Evolutionary conservation across 37 sponge, comb jelly and placozoan genomes (phyloP), one percentile per base, ranked within the genome.

Genomic region (Beroe forskalii): DNA sequence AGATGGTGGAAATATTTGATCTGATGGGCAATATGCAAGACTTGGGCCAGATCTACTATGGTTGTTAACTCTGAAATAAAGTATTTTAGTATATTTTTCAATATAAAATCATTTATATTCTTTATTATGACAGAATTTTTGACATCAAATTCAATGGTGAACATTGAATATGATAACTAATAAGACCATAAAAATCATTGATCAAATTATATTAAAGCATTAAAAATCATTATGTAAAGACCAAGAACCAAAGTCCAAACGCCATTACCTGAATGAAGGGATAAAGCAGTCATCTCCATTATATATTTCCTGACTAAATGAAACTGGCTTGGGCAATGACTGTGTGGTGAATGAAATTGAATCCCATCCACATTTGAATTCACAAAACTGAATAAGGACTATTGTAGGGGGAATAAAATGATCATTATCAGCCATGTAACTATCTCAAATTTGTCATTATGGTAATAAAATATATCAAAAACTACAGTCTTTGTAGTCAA

Each of bases 341-440:
- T 80, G 86, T 32, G 86, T 80, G 30, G 86, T 80, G 28, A 80
- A 80, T 0, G 55, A 80, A 6, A 80, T 80, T 23, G 86, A 80
- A 25, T 41, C 38, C 55, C 55, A 48, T 27, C 86, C 86, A 42
- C 86, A 80, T 44, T 69, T 69, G 38, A 80, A 44, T 48, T 80
- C 86, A 80, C 86, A 80, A 27, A 80, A 80, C 48, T 80, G 86
- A n/a, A 32, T 33, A 4, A 80, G 27, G 1, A 37, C 35, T 44
- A 80, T 6, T 24, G 86, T 80, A 4, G 86, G 40, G 17, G 72
- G 72, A 35, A 69, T 32, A 36, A 69, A 69, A 32, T 69, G 72
- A 69, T 27, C 32, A 33, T 32, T 69, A 36, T 69, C 72, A 2
- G 72, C 72, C 72, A 69, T 69, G 38, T 14, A 69, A 69, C 32